Base-by-base conservation (phyloP, 2,888 invertebrate species). In the Acrobasis repandana region DNA sequence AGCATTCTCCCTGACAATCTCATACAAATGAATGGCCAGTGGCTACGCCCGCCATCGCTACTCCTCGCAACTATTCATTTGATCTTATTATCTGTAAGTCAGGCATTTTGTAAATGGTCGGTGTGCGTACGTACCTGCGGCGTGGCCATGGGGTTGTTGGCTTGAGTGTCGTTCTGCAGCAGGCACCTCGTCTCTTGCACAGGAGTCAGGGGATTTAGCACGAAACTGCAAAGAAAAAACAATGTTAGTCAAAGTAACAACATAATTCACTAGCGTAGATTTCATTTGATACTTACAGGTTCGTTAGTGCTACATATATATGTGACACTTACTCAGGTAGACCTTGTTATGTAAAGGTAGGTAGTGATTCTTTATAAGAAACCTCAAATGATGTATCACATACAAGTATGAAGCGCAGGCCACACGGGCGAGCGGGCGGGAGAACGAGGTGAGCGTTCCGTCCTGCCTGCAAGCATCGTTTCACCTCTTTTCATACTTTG, bases 121-220 rank as follows among this genome's bases (percentile, higher is more conserved):
- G 47, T 48, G 33, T 47, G 43, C n/a, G 49, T 8, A 4, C n/a
- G 52, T 83, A 93, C 93, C 91, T 95, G 95, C 1, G 98, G 96
- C 59, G 95, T 94, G 10, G 97, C 97, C 71, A 96, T 95, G 0
- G 98, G 98, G 84, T 98, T 97, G 79, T 96, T 96, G 58, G 98
- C 97, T 69, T 96, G 95, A 0, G 98, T 98, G 83, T 98, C 98
- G 86, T 98, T 98, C 86, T 98, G 98, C 73, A 98, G 93, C 80
- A 97, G 95, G 82, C 98, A 98, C 64, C 97, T 93, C 9, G 98
- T 98, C 85, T 98, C 97, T 90, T 98, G 98, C 61, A 97, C 95
- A 1, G 98, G 98, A 65, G 97, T 97, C 79, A 98, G 86, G 9
- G 98, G 98, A 85, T 98, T 98, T 65, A 97, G 94, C 47, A 98